These are phyloP conservation scores for Megalops atlanticus DNA, from an alignment of 2,113 vertebrate species.

Conservation along the genomic window DNA sequence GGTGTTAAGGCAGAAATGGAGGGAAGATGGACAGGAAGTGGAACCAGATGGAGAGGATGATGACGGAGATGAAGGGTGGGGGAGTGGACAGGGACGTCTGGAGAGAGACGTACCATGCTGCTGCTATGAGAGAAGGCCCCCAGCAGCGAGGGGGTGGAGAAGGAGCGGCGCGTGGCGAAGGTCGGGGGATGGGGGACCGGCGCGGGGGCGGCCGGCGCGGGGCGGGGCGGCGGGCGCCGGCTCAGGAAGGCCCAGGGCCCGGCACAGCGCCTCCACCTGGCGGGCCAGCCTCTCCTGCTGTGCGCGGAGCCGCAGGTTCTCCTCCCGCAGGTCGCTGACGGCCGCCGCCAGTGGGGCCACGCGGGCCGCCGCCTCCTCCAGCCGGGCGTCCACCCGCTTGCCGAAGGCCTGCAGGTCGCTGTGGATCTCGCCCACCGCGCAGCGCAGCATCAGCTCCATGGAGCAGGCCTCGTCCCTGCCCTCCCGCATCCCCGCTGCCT, in stretches of 20 bases:
- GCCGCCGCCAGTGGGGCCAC: slow-evolving; percentile 66
- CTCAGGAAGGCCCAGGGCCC: slow-evolving; percentile 60
- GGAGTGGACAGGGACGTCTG: too few species aligned
- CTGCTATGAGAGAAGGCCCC: slow-evolving; percentile 56
- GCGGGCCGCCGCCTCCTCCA: slow-evolving; percentile 62
- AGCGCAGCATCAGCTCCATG: slow-evolving; percentile 62
- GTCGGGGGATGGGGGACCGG: slow-evolving; percentile 72
- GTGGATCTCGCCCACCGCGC: slow-evolving; percentile 71
- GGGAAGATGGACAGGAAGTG: neutral
- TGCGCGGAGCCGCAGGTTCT: slow-evolving; percentile 74
- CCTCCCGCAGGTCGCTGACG: slow-evolving; percentile 71
- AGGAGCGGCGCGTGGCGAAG: slow-evolving; percentile 73
- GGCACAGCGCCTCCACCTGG: slow-evolving; percentile 71
- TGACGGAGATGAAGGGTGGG: neutral
- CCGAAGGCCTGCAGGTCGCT: slow-evolving; percentile 75
- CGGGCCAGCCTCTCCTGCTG: slow-evolving; percentile 74
- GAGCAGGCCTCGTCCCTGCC: slow-evolving; percentile 7
- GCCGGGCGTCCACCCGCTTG: slow-evolving; percentile 63
- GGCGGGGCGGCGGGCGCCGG: slow-evolving; percentile 54
- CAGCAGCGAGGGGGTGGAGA: slow-evolving; percentile 64
- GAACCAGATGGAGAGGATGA: too few species aligned
- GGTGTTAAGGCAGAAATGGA: neutral
- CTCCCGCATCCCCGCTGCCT: neutral
- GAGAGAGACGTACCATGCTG: slow-evolving; percentile 69
- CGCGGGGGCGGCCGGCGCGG: slow-evolving; percentile 45